Base-by-base conservation (phyloP, 2,888 invertebrate species). In the Lymantria monacha region DNA sequence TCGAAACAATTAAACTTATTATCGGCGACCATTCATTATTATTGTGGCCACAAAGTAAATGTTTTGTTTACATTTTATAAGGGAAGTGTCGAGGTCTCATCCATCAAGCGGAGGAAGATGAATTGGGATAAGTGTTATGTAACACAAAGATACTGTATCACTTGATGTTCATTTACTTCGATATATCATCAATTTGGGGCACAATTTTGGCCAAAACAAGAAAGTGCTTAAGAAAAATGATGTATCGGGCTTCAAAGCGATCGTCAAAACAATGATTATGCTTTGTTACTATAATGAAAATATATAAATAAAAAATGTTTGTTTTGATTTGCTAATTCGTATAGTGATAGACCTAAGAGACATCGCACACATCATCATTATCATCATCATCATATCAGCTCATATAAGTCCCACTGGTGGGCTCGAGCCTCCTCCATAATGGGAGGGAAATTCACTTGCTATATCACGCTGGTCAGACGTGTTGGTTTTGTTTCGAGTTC, bases 11-110 rank as follows among this genome's bases (percentile, higher is more conserved):
- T 87, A 85, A 81, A 81, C 65, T 80, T 83, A 85, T 87, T 84
- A 81, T 70, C 79, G 63, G 59, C 61, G 62, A 61, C 65, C 68
- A 75, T 81, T 85, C 84, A 85, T 89, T 87, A 84, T 83, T 87
- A 84, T 84, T 70, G 66, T 72, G 55, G 59, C 69, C 71, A 81
- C 82, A 84, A 87, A 87, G 81, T 72, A 69, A 76, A 74, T 81
- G 81, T 83, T 87, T 88, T 90, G 90, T 90, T 90, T 89, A 90
- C 87, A 83, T 90, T 88, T 22, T 88, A 88, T 89, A 85, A 87
- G 83, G 83, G 74, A 76, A 86, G 85, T 83, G 85, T 79, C 70
- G 82, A 75, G 69, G 74, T 70, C 69, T 77, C 87, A 90, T 90
- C 87, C 81, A 90, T 90, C 89, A 88, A 79, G 72, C 47, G 59